Percentiles rank a stretch among this genome's conserved stretches.
Evolutionary conservation across 2,888 invertebrate species (phyloP).

Genomic region (Temnothorax ravouxi): DNA sequence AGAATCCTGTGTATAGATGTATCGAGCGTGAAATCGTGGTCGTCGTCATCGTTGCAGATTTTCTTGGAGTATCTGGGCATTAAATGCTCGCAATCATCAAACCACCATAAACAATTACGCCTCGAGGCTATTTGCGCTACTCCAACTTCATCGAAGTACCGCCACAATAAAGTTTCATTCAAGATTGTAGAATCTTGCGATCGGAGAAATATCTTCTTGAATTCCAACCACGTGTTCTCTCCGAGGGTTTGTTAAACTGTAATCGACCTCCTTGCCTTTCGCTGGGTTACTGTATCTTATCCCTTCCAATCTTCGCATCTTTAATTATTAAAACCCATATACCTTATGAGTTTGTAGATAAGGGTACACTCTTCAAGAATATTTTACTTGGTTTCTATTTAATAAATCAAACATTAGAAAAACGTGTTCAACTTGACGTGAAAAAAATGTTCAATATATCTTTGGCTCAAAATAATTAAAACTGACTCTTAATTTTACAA

Average conservation of each 20-base stretch:
- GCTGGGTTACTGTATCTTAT: neutral
- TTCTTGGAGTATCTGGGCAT: neutral
- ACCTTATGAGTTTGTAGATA: neutral
- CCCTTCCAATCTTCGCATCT: neutral
- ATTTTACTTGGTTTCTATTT: neutral
- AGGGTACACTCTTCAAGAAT: neutral
- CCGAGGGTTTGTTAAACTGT: conserved; percentile 19
- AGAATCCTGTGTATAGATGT: neutral
- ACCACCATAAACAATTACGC: conserved; percentile 61
- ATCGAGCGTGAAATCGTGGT: neutral
- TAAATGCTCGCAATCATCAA: conserved; percentile 60
- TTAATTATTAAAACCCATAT: conserved; percentile 11
- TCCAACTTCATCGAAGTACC: conserved; percentile 2
- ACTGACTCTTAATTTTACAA: neutral
- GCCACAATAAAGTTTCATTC: conserved; percentile 52
- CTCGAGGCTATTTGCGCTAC: conserved; percentile 2
- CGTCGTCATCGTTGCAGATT: neutral
- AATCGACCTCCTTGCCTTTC: neutral
- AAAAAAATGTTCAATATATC: neutral
- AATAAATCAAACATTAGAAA: neutral
- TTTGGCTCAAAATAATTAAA: neutral
- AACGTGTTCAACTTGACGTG: neutral
- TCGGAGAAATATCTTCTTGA: neutral
- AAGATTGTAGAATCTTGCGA: neutral
- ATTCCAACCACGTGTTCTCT: conserved; percentile 28